Conservation (phyloP, 2,113 vertebrate species). For the Ahaetulla prasina region DNA sequence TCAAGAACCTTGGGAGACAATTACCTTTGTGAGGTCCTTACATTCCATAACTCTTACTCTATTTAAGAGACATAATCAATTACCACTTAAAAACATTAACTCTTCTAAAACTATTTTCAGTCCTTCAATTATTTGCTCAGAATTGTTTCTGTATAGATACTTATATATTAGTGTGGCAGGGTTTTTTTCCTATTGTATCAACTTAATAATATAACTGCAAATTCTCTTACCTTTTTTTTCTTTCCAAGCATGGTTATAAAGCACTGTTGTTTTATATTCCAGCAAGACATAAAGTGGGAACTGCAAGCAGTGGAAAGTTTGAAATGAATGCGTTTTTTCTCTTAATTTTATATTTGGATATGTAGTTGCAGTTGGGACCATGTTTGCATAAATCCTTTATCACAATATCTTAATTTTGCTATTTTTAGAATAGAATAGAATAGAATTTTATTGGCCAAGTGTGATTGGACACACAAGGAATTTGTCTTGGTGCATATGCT, state of each 20-base stretch:
- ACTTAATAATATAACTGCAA: not conserved
- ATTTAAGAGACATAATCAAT: not conserved
- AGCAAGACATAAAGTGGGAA: not conserved
- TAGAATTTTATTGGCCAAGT: no score
- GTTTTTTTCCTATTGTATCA: not conserved
- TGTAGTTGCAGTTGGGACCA: not conserved
- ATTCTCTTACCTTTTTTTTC: not conserved
- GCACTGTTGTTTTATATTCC: not conserved
- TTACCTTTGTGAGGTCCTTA: not conserved
- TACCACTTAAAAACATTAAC: not conserved
- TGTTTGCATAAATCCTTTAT: not conserved
- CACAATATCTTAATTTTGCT: not conserved
- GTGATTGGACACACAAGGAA: no score
- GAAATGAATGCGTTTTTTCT: not conserved
- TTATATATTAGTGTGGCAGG: not conserved
- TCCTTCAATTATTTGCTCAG: not conserved
- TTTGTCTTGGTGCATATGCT: no score
- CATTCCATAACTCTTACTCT: not conserved
- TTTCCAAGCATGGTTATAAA: not conserved
- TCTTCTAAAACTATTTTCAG: not conserved
- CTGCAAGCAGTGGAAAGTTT: not conserved
- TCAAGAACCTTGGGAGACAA: not conserved
- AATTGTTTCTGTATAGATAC: not conserved
- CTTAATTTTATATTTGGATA: not conserved
- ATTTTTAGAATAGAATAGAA: no score